Evolutionary conservation across 2,113 vertebrate species (phyloP).

Genomic region (Meriones unguiculatus): DNA sequence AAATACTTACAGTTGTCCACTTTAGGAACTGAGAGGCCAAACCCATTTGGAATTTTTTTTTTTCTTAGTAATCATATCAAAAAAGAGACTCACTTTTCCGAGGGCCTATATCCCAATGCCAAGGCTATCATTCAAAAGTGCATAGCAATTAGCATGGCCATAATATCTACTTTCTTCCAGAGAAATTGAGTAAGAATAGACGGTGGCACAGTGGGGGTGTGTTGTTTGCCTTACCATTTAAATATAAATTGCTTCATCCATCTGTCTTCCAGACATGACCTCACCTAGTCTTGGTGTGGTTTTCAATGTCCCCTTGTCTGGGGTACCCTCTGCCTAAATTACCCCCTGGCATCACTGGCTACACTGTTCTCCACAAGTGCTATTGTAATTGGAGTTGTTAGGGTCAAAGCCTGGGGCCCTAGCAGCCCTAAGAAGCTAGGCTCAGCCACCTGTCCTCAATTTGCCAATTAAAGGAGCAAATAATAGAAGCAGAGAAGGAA

Average conservation of each 20-base stretch:
- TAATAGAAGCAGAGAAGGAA: background rate
- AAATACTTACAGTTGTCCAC: background rate
- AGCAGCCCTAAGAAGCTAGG: background rate
- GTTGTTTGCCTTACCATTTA: background rate
- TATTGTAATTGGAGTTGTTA: background rate
- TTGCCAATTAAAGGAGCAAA: background rate
- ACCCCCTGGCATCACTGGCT: background rate
- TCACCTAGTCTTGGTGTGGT: conserved; percentile 37
- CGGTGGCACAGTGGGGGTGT: background rate
- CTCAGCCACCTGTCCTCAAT: background rate
- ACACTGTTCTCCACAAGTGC: background rate
- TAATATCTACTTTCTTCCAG: conserved; percentile 33
- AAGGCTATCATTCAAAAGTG: background rate
- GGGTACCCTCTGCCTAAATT: background rate
- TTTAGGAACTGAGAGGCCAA: background rate
- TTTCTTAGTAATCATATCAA: background rate
- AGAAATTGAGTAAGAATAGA: background rate
- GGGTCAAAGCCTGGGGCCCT: background rate
- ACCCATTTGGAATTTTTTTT: background rate
- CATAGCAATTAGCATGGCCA: background rate
- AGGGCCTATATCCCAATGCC: background rate
- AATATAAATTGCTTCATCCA: background rate
- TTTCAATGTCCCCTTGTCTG: background rate
- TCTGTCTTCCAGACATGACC: conserved; percentile 63
- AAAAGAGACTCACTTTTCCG: background rate